Conservation (phyloP, 2,113 vertebrate genomes). For the Orcinus orca region DNA sequence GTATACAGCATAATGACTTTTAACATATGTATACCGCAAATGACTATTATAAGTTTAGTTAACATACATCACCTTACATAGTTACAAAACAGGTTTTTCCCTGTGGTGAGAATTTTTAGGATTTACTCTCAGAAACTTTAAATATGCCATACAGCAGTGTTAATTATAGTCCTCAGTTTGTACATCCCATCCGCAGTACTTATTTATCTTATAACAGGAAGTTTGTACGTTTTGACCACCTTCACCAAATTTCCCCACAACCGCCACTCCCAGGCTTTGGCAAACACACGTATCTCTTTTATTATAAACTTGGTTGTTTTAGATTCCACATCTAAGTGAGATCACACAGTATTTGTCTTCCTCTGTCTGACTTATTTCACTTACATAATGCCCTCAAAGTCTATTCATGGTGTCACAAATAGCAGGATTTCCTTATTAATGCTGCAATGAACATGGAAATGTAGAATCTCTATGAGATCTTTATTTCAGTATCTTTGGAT, state of each 20-base stretch:
- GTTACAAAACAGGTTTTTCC: neutral
- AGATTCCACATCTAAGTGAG: neutral
- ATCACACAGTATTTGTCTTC: neutral
- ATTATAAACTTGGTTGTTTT: neutral
- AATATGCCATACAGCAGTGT: neutral
- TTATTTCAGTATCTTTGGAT: neutral
- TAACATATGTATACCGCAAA: neutral
- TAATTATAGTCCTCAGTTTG: neutral
- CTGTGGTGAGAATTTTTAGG: neutral
- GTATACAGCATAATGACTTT: neutral
- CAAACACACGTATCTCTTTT: neutral
- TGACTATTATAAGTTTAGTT: neutral
- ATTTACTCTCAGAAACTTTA: neutral
- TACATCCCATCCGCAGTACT: neutral
- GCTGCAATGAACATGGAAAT: neutral
- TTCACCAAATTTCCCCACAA: neutral
- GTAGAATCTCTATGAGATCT: neutral
- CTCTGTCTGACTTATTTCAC: too few relatives aligned
- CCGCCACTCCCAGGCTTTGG: neutral
- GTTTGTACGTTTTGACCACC: neutral
- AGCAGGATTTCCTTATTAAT: neutral
- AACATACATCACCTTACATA: neutral
- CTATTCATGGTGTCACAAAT: neutral
- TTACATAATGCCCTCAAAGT: neutral
- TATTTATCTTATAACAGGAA: neutral